Percentiles rank a stretch among this genome's conserved stretches.
These are phyloP conservation scores for Brevimyrus niger DNA, from an alignment of 2,113 vertebrate genomes.

Conservation along the genomic window DNA sequence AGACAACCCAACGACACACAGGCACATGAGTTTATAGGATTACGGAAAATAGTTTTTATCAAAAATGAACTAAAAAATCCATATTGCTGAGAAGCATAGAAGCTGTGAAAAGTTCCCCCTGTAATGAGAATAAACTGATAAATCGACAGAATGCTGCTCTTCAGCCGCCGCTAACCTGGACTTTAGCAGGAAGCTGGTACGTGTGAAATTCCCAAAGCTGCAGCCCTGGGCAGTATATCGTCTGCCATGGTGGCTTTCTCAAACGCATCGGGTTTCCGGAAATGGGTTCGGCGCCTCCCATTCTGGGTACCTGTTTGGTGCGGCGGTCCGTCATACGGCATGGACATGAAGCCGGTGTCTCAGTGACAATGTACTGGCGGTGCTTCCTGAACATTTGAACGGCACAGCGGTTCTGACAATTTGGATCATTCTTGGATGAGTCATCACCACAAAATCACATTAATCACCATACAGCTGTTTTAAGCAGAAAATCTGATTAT, in stretches of 20 bases:
- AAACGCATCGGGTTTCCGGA: background rate
- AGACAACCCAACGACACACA: background rate
- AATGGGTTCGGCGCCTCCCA: background rate
- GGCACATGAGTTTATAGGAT: background rate
- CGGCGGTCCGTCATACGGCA: background rate
- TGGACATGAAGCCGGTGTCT: background rate
- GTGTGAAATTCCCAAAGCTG: background rate
- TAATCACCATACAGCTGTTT: background rate
- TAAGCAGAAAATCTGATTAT: background rate
- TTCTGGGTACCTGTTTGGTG: background rate
- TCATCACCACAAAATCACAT: background rate
- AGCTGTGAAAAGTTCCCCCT: background rate
- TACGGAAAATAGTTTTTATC: background rate
- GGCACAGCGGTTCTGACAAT: background rate
- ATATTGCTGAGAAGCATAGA: background rate
- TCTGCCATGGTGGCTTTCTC: background rate
- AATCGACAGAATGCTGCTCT: background rate
- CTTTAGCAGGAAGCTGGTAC: background rate
- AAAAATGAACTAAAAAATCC: background rate
- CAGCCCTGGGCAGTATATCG: background rate
- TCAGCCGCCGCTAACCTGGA: background rate
- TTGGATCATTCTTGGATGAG: background rate
- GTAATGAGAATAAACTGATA: background rate
- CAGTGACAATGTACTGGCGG: too few relatives aligned
- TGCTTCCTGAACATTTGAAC: background rate